phyloP scores from a whole-genome alignment of 2,888 invertebrate genomes.

The Sturmia bella region DNA sequence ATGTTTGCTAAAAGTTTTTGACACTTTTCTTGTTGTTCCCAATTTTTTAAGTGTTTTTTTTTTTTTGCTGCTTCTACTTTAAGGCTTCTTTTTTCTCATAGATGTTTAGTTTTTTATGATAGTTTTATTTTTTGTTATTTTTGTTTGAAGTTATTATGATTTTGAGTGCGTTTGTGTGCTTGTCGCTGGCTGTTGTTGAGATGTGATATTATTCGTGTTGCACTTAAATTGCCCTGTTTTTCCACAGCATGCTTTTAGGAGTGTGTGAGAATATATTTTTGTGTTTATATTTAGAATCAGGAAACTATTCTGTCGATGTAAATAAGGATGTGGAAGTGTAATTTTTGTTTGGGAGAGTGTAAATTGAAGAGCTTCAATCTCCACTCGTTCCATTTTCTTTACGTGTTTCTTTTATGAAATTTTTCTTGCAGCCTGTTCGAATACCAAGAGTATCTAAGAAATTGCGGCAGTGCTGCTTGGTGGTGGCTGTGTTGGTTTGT shows the following conservation, averaged over 20 bases:
- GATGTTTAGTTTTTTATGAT: neutral
- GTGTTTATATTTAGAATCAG: constrained; percentile 53
- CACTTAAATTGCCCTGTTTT: constrained; percentile 65
- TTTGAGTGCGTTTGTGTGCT: neutral
- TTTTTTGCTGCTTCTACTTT: neutral
- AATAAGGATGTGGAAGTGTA: constrained; percentile 11
- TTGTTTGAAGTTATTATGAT: constrained; percentile 54
- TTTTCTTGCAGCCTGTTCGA: constrained; percentile 32
- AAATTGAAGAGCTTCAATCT: constrained; percentile 50
- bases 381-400: constrained; percentile 54
- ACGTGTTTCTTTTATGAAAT: neutral
- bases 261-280: constrained; percentile 15
- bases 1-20: constrained; percentile 69
- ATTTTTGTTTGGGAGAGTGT: constrained; percentile 33
- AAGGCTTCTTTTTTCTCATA: neutral
- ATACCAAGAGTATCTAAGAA: constrained; percentile 16
- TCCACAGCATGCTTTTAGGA: constrained; percentile 4
- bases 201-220: constrained; percentile 10
- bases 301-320: constrained; percentile 47
- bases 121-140: constrained; percentile 16
- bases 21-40: constrained; percentile 66
- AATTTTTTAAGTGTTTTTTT: constrained; percentile 54
- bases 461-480: neutral
- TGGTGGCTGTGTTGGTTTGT: constrained; percentile 22
- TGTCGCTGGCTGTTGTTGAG: constrained; percentile 4